Base-by-base conservation (phyloP, 2,888 invertebrate genomes). In the Eurytoma californica region DNA sequence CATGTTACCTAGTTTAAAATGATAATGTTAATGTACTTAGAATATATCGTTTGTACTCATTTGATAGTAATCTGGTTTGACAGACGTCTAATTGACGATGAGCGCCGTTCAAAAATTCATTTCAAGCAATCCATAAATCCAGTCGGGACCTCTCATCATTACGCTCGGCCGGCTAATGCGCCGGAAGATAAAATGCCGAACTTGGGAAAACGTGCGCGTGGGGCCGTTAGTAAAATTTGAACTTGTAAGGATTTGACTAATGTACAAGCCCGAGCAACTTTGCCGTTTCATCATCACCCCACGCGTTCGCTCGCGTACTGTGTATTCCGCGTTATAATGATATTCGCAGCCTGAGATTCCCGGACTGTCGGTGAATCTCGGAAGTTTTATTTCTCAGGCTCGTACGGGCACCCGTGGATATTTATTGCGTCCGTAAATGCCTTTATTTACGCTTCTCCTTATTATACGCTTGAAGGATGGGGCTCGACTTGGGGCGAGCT, bases 241-340 rank as follows among this genome's bases (percentile, higher is more conserved):
- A 74, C 53, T 69, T 47, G 61, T 68, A 63, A 78, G 63, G 67
- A 73, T 68, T 63, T 63, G 73, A 78, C 55, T 78, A 73, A 78
- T 68, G 63, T 30, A 61, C 57, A 30, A 39, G n/a, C 58, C 14
- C 58, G 60, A 5, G 16, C 51, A 72, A 78, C 72, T 72, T 72
- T 67, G 61, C 18, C 18, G 24, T 72, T 77, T 72, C 58, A 72
- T 72, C 65, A 78, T 67, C 66, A 24, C 14, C 18, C n/a, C 66
- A 20, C 66, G 39, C 4, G 13, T 28, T 3, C 51, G 47, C 51
- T 67, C 55, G 47, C 49, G 18, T 3, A 53, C 24, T 49, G 65
- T 55, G 47, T 66, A 24, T 47, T 16, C 53, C 14, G 0, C 13
- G 5, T 13, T 53, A 28, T 39, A 55, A 73, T 58, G 47, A 66